Evolutionary conservation across 2,113 vertebrate species (phyloP), one percentile per base, ranked within the genome.

Genomic region (Elaphurus davidianus): DNA sequence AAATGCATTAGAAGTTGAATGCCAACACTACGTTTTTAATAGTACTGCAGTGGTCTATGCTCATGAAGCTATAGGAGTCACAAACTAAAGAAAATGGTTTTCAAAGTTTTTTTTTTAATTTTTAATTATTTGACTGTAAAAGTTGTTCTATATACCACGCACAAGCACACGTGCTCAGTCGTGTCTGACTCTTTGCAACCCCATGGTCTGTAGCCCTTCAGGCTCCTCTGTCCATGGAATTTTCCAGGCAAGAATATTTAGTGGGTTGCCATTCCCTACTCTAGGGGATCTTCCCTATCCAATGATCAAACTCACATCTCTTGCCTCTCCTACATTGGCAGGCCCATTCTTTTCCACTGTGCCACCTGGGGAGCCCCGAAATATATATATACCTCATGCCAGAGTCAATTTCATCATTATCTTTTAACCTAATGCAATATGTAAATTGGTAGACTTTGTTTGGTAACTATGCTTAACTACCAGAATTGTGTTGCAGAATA

Each of bases 101-200:
- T 85, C 89, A 92, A 12, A 67, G 94, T 89, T 54, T 94, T 5
- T 98, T 82, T 94, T 83, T 96, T 97, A 85, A 9, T 97, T 96
- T 97, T 97, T 76, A 92, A 60, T 95, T 93, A 96, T 98, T 94
- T 27, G 91, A 98, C 91, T 93, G 92, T 30, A 98, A 98, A 98
- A 98, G 50, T 96, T 64, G 19, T 81, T 85, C 12, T 86, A 0
- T 93, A 21, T 45, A 25, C 25, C 67, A 23, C 43, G 40, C 74
- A 45, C 25, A 45, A 71, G 67, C 17, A 71, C 21, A 71, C 0
- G 0, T 1, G 6, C 36, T 76, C 11, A 27, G 36, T 43, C 12
- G 0, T 74, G 36, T 74, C 71, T 74, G 67, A 74, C 19, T 76
- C 19, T 40, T 74, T 76, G 12, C 36, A 43, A 27, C 71, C 23